Base-by-base conservation (phyloP, 2,797 vertebrate species). In the Iguana delicatissima region DNA sequence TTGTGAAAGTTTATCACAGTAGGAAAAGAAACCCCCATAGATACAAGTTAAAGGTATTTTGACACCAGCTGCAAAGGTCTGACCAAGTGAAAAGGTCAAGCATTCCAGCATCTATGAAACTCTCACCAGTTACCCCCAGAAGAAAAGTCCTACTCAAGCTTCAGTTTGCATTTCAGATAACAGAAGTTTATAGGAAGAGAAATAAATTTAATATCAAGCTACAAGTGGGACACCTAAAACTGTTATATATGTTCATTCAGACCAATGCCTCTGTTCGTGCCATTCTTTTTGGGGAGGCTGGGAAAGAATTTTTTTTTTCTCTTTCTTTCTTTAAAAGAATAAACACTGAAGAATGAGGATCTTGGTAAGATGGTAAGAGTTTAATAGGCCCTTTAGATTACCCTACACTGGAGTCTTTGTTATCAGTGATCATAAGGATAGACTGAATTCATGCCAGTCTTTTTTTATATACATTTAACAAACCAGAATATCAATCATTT, bases 11-110 rank as follows among this genome's bases (percentile, higher is more conserved):
- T 46, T 87, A 87, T 83, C 57, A 77, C 35, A 64, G n/a, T 64
- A 82, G 42, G n/a, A 83, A 76, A 67, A 64, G 67, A 90, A 90
- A 14, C 89, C 89, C 79, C 89, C 24, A 81, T 32, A 76, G 85
- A 83, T 64, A 14, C 6, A 52, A 52, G 22, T 52, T 59, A 74
- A 83, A 42, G 26, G 52, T 83, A 32, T 83, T 89, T 89, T 87
- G 85, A 90, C 85, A 90, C 24, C 69, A 22, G 42, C 79, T 87
- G 80, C 8, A 52, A 82, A 86, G 9, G 18, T 76, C 50, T 87
- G 85, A 69, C 22, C 69, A 82, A 42, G 10, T 90, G 55, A 86
- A 85, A 90, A 86, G 69, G 77, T 74, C 89, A 90, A 52, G 9
- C 29, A 62, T 38, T 14, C 57, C n/a, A 29, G 38, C 32, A 50